Evolutionary conservation across 2,797 vertebrate species (phyloP).

Genomic region (Sebastes iracundus): DNA sequence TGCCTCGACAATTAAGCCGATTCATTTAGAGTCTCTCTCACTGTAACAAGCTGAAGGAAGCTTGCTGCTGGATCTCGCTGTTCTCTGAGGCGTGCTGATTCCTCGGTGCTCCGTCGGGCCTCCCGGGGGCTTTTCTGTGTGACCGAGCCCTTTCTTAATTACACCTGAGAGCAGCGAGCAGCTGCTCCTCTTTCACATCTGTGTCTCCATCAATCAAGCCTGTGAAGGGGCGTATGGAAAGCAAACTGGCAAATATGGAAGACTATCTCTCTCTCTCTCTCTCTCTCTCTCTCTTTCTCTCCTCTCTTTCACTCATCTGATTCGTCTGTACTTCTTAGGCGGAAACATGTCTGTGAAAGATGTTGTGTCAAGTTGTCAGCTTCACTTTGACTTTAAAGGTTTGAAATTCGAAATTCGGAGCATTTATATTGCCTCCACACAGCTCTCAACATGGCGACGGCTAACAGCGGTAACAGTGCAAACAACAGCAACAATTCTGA

Average conservation of each 20-base stretch:
- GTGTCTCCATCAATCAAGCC: constrained; percentile 58
- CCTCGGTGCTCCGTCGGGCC: constrained; percentile 20
- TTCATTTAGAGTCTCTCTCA: constrained; percentile 60
- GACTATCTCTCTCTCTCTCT: not conserved
- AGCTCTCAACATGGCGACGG: too few species aligned
- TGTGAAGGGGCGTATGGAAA: constrained; percentile 10
- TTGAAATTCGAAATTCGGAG: too few species aligned
- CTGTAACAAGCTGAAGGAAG: constrained; percentile 57
- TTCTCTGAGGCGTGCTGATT: constrained; percentile 54
- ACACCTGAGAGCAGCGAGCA: constrained; percentile 65
- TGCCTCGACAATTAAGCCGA: constrained; percentile 60
- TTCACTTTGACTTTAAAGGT: not conserved
- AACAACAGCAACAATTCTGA: too few species aligned
- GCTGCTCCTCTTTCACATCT: constrained; percentile 68
- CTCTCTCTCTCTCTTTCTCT: not conserved
- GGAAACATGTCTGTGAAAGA: not conserved
- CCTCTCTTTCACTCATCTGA: not conserved
- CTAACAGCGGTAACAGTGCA: too few species aligned
- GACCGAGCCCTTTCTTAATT: constrained; percentile 69
- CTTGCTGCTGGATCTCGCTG: constrained; percentile 41
- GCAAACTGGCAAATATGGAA: constrained; percentile 21
- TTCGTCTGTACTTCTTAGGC: not conserved
- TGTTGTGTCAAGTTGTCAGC: not conserved
- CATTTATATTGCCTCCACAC: not conserved
- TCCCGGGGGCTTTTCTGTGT: constrained; percentile 50